Evolutionary conservation across 1,140 invertebrate species (phyloP), one percentile per base, ranked within the genome.

Genomic region (Ephestia elutella): DNA sequence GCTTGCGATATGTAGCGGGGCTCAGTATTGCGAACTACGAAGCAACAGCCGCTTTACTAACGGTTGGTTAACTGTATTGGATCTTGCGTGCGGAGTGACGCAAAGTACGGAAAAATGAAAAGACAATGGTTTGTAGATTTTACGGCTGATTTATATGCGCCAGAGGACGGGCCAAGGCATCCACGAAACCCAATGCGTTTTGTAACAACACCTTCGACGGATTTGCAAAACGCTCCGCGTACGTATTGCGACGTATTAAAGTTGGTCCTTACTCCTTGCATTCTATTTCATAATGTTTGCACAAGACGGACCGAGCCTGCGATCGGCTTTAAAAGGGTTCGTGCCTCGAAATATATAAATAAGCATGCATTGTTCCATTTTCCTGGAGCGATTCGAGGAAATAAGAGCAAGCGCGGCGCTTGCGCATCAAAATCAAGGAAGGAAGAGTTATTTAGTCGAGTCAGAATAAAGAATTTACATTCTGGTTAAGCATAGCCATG

Each of bases 281-380:
- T 67, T 82, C 73, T 65, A 78, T 86, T 86, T 87, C 82, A 86
- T 82, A 86, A 86, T 67, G 68, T 80, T 87, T 84, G 73, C 79
- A 80, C 73, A 83, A 85, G 67, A 59, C 38, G 3, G 38, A 9
- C 13, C 38, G 38, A 44, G 38, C 38, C 13, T 44, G 38, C 38
- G 38, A 2, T 44, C 5, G n/a, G 13, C 38, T 44, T 44, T 44
- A 5, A 44, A n/a, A 44, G 15, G 38, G 38, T 44, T 44, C 38
- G 13, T 17, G 13, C 38, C 13, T 2, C 38, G n/a, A 44, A n/a
- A 44, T 8, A 17, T 44, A 8, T 44, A 13, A 44, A 44, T 44
- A 44, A 44, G 15, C 38, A 44, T 44, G 13, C 13, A 44, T 44
- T 44, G 38, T 44, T 44, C 38, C 15, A 44, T 15, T 44, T 44